Conservation (phyloP, 2,888 invertebrate species). For the Heliconius cydno region DNA sequence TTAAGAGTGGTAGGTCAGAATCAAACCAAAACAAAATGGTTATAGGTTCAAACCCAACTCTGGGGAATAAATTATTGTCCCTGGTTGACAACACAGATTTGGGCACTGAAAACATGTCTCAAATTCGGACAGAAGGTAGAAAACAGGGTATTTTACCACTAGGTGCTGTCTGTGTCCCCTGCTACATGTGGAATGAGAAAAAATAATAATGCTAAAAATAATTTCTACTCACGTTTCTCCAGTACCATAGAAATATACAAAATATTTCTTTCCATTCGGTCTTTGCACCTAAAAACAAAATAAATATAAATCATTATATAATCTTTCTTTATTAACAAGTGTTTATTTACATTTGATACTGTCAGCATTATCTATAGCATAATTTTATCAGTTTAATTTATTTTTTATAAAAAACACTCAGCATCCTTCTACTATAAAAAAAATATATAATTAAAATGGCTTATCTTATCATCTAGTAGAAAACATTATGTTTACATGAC, state of each 20-base stretch:
- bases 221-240: conserved; percentile 91
- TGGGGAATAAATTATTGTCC: too few relatives aligned
- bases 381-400: background rate
- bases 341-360: background rate
- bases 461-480: conserved; percentile 12
- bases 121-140: too few relatives aligned
- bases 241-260: conserved; percentile 96
- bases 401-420: background rate
- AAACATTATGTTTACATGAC: background rate
- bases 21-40: too few relatives aligned
- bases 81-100: too few relatives aligned
- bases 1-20: too few relatives aligned
- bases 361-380: background rate
- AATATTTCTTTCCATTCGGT: conserved; percentile 88
- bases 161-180: too few relatives aligned
- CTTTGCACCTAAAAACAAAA: conserved; percentile 83
- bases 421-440: background rate
- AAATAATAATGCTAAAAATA: too few relatives aligned
- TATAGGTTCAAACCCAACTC: too few relatives aligned
- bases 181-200: too few relatives aligned
- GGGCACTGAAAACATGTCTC: too few relatives aligned
- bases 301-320: background rate
- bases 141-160: too few relatives aligned
- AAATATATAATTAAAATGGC: background rate
- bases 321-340: background rate